These are phyloP conservation scores for Coregonus suidteri DNA, from an alignment of 2,797 vertebrate genomes.

Conservation along the genomic window DNA sequence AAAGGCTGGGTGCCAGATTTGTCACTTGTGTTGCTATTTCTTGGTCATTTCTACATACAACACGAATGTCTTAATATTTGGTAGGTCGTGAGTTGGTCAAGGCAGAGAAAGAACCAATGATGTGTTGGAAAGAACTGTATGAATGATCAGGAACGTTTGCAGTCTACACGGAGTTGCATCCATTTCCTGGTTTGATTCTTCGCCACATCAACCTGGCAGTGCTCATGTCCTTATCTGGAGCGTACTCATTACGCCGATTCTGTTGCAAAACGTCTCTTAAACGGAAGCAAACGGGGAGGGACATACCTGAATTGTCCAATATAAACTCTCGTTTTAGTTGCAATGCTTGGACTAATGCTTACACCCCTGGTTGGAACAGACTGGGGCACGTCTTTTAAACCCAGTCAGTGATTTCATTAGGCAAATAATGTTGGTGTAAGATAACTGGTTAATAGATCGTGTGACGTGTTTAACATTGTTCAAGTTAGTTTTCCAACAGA, in stretches of 20 bases:
- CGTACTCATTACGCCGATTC: too few species aligned
- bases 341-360: too few species aligned
- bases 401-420: background rate
- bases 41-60: background rate
- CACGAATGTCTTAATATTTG: background rate
- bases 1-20: background rate
- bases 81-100: background rate
- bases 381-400: conserved; percentile 24
- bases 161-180: conserved; percentile 25
- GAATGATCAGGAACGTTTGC: conserved; percentile 16
- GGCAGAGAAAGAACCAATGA: too few species aligned
- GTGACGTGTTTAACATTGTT: background rate
- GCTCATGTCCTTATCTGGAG: conserved; percentile 63
- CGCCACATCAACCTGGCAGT: conserved; percentile 36
- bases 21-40: background rate
- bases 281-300: too few species aligned
- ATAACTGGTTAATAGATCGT: background rate
- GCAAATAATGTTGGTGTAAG: background rate
- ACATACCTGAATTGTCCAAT: too few species aligned
- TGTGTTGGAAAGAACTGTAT: background rate
- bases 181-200: conserved; percentile 62
- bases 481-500: background rate
- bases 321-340: too few species aligned
- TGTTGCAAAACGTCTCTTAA: too few species aligned
- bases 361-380: conserved; percentile 61